Base-by-base conservation (phyloP, 2,113 vertebrate genomes). In the Ranitomeya imitator region DNA sequence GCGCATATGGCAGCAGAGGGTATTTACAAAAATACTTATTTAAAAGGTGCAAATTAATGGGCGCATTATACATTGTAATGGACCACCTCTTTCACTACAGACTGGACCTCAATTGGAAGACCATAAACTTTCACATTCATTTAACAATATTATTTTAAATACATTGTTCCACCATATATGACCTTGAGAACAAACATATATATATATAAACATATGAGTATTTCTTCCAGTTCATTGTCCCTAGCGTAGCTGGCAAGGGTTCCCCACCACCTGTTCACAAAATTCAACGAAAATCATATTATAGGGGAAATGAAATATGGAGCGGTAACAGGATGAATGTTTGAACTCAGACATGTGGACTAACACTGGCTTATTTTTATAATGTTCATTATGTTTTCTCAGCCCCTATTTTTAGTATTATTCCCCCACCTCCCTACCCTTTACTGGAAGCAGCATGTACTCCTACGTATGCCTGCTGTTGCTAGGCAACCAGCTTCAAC, bases 401-500 rank as follows among this genome's bases (percentile, higher is more conserved):
- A 67, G 81, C 93, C 90, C 90, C 92, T 94, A 93, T 94, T 93
- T 94, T 92, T 94, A 93, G 93, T 89, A 90, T 90, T 91, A 90
- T 92, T 88, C 89, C 37, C 76, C 81, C 26, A 31, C 92, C 92
- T 92, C 90, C 89, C 92, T 90, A 90, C 89, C 90, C 85, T 90
- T 90, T 91, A 90, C 92, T 91, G 90, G 89, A 88, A 90, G 88
- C 83, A 90, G 79, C 80, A 37, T 54, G 90, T 73, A 81, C 85
- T 89, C 93, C 92, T 89, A 89, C 87, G 74, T 89, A 89, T 90
- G 91, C 92, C 94, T 91, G 81, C 65, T 83, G 97, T 98, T 97
- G 96, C 97, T 94, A 96, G 91, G 96, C 94, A 97, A 96, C 96
- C 91, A 90, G 93, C 92, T 95, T 95, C 93, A 88, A 92, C 90